Conservation (phyloP, 2,888 invertebrate genomes). For the Drosophila birchii region DNA sequence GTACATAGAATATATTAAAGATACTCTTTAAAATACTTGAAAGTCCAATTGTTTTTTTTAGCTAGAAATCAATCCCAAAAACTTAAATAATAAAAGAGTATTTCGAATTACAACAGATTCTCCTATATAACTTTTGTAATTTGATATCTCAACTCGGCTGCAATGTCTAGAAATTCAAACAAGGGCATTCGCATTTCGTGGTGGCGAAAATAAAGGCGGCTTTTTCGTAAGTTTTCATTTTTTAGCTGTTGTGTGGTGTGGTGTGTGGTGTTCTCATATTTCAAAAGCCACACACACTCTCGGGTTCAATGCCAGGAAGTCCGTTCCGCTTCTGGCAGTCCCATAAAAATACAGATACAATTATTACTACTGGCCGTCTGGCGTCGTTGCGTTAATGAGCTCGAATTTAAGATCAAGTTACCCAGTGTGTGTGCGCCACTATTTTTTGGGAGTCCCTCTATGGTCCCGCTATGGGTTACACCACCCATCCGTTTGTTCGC, state of each 20-base stretch:
- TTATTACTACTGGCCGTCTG: conserved; percentile 48
- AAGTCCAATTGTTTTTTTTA: background rate
- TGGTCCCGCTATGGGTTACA: background rate
- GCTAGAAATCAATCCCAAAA: background rate
- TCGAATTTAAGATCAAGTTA: conserved; percentile 53
- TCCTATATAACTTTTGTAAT: background rate
- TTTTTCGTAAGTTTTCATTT: conserved; percentile 37
- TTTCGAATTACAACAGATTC: background rate
- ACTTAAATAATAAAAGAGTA: background rate
- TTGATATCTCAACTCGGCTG: background rate
- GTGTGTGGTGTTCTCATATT: conserved; percentile 56
- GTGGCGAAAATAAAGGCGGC: background rate
- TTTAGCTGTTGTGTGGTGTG: conserved; percentile 25
- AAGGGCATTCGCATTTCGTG: conserved; percentile 40
- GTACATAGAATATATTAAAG: background rate
- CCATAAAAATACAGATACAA: conserved; percentile 51
- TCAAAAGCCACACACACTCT: conserved; percentile 60
- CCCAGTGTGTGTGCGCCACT: conserved; percentile 45
- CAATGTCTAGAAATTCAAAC: background rate
- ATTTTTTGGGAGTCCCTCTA: conserved; percentile 8
- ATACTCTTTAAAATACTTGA: background rate
- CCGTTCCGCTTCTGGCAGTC: conserved; percentile 67
- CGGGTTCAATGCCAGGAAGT: conserved; percentile 75
- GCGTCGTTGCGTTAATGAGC: conserved; percentile 55
- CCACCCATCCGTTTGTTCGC: background rate